Evolutionary conservation across 2,113 vertebrate species (phyloP).

Genomic region (Crotophaga sulcirostris): DNA sequence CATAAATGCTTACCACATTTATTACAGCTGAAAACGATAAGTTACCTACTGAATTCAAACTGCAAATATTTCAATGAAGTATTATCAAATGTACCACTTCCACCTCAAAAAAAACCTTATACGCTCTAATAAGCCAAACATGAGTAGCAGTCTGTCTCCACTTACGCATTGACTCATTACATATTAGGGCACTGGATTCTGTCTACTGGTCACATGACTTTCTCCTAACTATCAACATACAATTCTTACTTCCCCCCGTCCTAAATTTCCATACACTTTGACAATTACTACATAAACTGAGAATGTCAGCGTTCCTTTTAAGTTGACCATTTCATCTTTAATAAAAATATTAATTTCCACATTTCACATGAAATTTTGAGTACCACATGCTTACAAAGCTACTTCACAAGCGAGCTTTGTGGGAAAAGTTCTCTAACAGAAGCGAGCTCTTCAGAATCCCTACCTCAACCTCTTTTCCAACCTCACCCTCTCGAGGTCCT

Average conservation of each 20-base stretch:
- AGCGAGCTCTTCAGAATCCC: neutral
- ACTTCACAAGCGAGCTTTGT: neutral
- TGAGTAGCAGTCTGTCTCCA: neutral
- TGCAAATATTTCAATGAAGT: neutral
- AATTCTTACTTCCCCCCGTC: neutral
- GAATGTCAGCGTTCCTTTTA: neutral
- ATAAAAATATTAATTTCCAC: neutral
- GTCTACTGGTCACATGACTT: neutral
- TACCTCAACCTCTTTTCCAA: neutral
- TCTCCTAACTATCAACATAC: neutral
- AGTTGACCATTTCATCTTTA: neutral
- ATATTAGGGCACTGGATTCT: neutral
- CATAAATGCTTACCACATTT: neutral
- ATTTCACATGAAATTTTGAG: neutral
- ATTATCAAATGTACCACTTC: neutral
- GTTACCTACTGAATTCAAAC: neutral
- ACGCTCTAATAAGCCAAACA: neutral
- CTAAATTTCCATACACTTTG: neutral
- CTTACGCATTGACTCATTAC: fast-evolving
- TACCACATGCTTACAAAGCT: neutral
- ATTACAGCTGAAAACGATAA: neutral
- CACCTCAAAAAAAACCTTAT: neutral
- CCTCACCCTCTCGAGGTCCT: neutral
- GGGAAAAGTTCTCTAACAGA: neutral
- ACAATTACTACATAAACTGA: neutral